Percentiles rank a stretch among this genome's conserved stretches.
Evolutionary conservation across 1,140 invertebrate species (phyloP).

Genomic region (Caenorhabditis briggsae): DNA sequence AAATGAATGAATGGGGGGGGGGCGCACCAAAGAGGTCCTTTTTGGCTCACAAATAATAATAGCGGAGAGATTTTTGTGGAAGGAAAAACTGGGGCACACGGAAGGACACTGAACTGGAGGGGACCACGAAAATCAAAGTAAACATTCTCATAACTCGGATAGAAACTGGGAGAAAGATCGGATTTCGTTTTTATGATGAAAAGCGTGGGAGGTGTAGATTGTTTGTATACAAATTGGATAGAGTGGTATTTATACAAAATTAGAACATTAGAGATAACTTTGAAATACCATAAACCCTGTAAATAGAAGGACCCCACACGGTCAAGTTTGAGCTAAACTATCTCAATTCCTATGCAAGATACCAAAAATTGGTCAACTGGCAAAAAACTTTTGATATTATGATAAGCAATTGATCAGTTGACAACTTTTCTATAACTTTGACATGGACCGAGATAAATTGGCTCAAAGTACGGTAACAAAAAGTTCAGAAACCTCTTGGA

Average conservation of each 20-base stretch:
- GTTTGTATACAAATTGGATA: conserved; percentile 44
- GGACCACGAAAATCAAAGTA: conserved; percentile 52
- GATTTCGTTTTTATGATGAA: conserved; percentile 50
- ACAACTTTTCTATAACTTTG: too few species aligned
- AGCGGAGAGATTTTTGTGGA: neutral
- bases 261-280: neutral
- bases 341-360: too few species aligned
- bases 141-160: conserved; percentile 51
- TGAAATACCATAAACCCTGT: too few species aligned
- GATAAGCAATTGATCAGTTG: too few species aligned
- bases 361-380: too few species aligned
- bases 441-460: too few species aligned
- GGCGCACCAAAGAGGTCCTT: neutral
- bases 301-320: too few species aligned
- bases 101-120: neutral
- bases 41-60: conserved; percentile 41
- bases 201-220: conserved; percentile 48
- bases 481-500: too few species aligned
- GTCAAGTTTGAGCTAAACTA: too few species aligned
- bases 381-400: too few species aligned
- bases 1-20: conserved; percentile 35
- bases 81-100: neutral
- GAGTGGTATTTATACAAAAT: neutral
- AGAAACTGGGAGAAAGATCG: neutral
- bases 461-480: too few species aligned